Percentiles rank a stretch among this genome's conserved stretches.
phyloP scores from a whole-genome alignment of 2,113 vertebrate genomes.

The Albula glossodonta region DNA sequence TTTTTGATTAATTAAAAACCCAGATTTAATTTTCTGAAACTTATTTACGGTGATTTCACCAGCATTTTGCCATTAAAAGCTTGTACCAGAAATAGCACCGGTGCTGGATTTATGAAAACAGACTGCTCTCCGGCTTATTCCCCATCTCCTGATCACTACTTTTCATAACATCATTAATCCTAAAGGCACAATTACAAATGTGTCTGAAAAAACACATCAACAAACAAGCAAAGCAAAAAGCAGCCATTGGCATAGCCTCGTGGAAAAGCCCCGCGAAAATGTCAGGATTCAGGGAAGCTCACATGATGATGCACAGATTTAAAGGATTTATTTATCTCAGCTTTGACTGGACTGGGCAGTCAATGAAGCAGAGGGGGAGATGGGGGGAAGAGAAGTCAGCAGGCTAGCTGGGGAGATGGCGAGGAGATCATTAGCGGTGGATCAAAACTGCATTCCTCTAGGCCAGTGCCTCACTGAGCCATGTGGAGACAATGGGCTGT shows the following conservation, averaged over 20 bases:
- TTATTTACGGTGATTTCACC: not conserved
- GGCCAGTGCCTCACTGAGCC: not conserved
- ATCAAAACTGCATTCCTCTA: not conserved
- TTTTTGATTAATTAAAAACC: not conserved
- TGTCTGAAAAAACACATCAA: not conserved
- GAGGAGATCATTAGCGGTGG: not conserved
- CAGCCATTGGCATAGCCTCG: not conserved
- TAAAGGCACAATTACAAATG: not conserved
- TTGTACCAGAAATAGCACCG: not conserved
- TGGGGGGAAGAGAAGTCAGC: not conserved
- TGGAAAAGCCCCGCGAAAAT: not conserved
- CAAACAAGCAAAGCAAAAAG: not conserved
- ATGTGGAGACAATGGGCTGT: not conserved
- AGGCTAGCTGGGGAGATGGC: not conserved
- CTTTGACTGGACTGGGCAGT: not conserved
- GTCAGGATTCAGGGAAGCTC: not conserved
- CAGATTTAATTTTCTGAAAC: not conserved
- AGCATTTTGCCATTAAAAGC: not conserved
- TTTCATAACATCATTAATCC: slow-evolving; percentile 5
- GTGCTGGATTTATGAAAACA: not conserved
- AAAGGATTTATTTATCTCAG: not conserved
- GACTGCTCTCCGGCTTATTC: not conserved
- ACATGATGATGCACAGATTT: not conserved
- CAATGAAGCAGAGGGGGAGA: not conserved
- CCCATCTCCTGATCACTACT: not conserved